Evolutionary conservation across 2,797 vertebrate species (phyloP).

Genomic region (Gallinago nigripennis): DNA sequence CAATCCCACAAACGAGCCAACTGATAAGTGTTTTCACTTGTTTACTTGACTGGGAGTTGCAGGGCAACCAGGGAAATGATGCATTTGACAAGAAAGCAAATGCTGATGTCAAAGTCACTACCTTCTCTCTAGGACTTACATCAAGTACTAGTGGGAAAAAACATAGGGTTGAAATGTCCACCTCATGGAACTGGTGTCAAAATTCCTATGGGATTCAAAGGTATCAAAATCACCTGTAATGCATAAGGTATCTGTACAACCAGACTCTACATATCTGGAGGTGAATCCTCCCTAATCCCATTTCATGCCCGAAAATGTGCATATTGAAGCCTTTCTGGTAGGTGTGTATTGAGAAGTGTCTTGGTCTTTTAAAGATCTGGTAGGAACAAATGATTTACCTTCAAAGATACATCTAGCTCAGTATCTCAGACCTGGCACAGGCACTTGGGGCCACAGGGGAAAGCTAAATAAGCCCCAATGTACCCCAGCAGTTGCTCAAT

Average conservation of each 20-base stretch:
- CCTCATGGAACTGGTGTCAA: not conserved
- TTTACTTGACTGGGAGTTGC: not conserved
- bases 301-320: not conserved
- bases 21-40: not conserved
- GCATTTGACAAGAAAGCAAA: not conserved
- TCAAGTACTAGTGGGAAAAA: not conserved
- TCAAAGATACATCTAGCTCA: not conserved
- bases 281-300: not conserved
- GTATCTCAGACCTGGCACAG: not conserved
- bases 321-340: not conserved
- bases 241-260: not conserved
- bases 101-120: not conserved
- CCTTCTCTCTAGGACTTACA: not conserved
- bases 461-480: not conserved
- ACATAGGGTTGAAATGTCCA: not conserved
- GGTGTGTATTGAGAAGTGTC: not conserved
- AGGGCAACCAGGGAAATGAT: not conserved
- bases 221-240: not conserved
- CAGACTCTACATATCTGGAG: not conserved
- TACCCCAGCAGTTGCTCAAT: not conserved
- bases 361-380: not conserved
- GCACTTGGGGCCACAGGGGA: not conserved
- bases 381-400: not conserved
- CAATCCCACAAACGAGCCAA: not conserved
- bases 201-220: not conserved